A percentile compares a stretch with the other conserved stretches of the same genome.
Conservation (phyloP, 2,113 vertebrate species). For the Balaenoptera acutorostrata region DNA sequence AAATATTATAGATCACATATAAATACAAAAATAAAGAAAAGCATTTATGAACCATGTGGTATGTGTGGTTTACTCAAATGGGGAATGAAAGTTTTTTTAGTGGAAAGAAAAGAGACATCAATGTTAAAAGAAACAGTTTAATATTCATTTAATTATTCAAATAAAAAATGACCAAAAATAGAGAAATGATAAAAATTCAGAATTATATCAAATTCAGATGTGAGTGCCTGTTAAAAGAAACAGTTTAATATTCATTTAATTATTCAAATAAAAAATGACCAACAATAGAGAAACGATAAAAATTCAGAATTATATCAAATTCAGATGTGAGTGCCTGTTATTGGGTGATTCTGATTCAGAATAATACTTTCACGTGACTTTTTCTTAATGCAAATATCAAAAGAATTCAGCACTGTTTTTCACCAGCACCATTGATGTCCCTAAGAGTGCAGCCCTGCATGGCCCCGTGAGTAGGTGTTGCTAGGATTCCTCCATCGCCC, state of each 20-base stretch:
- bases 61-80: background rate
- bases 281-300: background rate
- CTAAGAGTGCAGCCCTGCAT: background rate
- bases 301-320: background rate
- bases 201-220: background rate
- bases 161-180: background rate
- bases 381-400: constrained; percentile 1
- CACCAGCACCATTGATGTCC: background rate
- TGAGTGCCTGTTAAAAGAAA: background rate
- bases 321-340: background rate
- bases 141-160: constrained; percentile 5
- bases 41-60: background rate
- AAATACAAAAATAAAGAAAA: background rate
- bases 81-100: background rate
- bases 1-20: background rate
- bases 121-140: background rate
- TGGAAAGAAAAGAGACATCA: background rate
- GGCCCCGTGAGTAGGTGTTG: background rate
- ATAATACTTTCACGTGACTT: background rate
- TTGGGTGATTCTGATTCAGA: background rate
- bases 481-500: background rate
- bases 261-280: constrained; percentile 22
- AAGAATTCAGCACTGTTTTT: background rate
- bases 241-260: background rate
- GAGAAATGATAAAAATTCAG: background rate